A percentile compares a stretch with the other conserved stretches of the same genome.
These are phyloP conservation scores for Thunnus maccoyii DNA, from an alignment of 2,113 vertebrate species.

Conservation along the genomic window DNA sequence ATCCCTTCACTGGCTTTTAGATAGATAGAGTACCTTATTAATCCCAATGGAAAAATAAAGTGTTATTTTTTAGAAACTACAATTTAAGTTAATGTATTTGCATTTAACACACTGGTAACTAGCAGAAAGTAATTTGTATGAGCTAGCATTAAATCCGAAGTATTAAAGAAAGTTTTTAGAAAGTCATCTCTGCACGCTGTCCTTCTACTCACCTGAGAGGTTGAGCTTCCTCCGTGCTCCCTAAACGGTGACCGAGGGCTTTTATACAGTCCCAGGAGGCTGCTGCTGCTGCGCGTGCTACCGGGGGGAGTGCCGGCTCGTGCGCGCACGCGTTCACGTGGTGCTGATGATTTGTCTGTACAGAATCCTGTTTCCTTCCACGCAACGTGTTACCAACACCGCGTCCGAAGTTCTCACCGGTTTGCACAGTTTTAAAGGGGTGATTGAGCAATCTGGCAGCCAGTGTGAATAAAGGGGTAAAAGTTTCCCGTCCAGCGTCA, in stretches of 20 bases:
- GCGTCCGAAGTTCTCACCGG: slow-evolving; percentile 67
- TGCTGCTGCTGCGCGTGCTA: slow-evolving; percentile 10
- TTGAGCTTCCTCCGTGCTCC: slow-evolving; percentile 65
- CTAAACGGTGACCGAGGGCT: slow-evolving; percentile 13
- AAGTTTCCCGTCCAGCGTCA: neutral
- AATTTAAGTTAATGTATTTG: too few relatives aligned
- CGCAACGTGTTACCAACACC: slow-evolving; percentile 38
- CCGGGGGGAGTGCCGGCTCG: neutral
- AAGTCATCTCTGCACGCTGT: neutral
- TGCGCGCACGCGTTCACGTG: slow-evolving; percentile 37
- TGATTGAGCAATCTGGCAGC: slow-evolving; percentile 29
- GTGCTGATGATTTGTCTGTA: slow-evolving; percentile 48
- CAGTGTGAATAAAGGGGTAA: slow-evolving; percentile 16
- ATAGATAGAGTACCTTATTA: too few relatives aligned
- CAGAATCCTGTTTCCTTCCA: slow-evolving; percentile 58
- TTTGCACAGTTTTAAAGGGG: neutral
- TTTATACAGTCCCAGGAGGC: slow-evolving; percentile 77
- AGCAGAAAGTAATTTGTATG: neutral
- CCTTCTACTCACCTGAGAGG: slow-evolving; percentile 77
- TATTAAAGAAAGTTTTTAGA: too few relatives aligned
- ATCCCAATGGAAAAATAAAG: too few relatives aligned
- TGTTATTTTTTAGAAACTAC: too few relatives aligned
- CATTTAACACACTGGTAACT: too few relatives aligned
- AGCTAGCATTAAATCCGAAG: neutral
- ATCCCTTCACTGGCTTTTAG: too few relatives aligned